Base-by-base conservation (phyloP, 2,888 invertebrate genomes). In the Cantharis nigra region DNA sequence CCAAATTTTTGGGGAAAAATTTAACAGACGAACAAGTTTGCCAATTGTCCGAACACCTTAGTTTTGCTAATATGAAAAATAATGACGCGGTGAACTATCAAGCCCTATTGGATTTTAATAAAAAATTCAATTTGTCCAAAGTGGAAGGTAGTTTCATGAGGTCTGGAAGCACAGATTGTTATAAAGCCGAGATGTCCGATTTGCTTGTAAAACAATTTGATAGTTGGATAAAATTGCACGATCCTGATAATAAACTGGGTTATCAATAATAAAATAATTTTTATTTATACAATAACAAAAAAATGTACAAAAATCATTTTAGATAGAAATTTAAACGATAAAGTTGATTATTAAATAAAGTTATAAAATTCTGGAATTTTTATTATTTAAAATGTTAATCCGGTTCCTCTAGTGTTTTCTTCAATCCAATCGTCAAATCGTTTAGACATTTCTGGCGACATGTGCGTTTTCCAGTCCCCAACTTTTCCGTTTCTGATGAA, bases 371-470 rank as follows among this genome's bases (percentile, higher is more conserved):
- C 9, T 9, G 26, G 26, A 26, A 26, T 26, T 33, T 33, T 33
- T 65, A 71, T 49, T 70, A 64, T 18, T 62, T 74, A 74, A 70
- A 70, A 74, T 16, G 16, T n/a, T 23, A 88, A 81, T 18, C 91
- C 94, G 0, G 93, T 93, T 1, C 91, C 93, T 76, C 90, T 90
- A 16, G 93, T 88, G 86, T 94, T 91, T 70, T 90, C 86, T 20
- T 91, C 91, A 5, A 92, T 93, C 94, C 95, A 95, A 11, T 91
- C 89, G 86, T 97, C 95, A 84, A 97, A 96, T 81, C 91, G 90
- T 74, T 90, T 88, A 0, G 94, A 92, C 83, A 96, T 89, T 83
- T 94, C 94, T 1, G 92, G 91, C 0, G 93, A 91, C 92, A 97
- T 95, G 80, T 94, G 82, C 76, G 87, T 87, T 77, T 87, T 87